Percentiles rank a stretch among this genome's conserved stretches.
phyloP scores from a whole-genome alignment of 2,888 invertebrate species.

The Anticlea derivata region DNA sequence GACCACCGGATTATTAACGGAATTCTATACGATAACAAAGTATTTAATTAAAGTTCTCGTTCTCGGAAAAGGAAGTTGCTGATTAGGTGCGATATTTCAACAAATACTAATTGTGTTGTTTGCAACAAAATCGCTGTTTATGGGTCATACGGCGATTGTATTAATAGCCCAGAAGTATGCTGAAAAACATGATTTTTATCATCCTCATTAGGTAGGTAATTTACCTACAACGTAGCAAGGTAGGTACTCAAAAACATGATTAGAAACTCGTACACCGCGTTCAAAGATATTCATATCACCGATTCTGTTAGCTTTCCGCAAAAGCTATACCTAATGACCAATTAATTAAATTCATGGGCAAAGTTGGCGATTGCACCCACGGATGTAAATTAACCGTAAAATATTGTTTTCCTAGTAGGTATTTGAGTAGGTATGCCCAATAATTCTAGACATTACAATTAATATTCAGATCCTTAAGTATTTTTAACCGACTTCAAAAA shows the following conservation, averaged over 20 bases:
- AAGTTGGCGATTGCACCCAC: no score
- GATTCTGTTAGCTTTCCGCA: slow-evolving; percentile 9
- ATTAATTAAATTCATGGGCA: no score
- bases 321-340: background rate
- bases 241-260: background rate
- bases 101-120: slow-evolving; percentile 19
- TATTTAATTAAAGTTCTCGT: slow-evolving; percentile 60
- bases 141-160: background rate
- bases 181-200: slow-evolving; percentile 9
- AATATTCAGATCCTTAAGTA: no score
- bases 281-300: slow-evolving; percentile 6
- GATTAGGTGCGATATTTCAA: slow-evolving; percentile 41
- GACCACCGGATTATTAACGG: slow-evolving; percentile 41
- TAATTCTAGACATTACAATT: no score
- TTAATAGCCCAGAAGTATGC: background rate
- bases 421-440: no score
- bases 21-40: slow-evolving; percentile 56
- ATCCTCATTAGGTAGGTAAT: slow-evolving; percentile 6
- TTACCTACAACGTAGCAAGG: background rate
- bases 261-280: slow-evolving; percentile 5
- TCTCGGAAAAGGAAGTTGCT: slow-evolving; percentile 55
- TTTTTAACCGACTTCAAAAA: no score
- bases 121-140: slow-evolving; percentile 16
- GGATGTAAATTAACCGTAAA: no score
- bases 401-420: no score